A percentile compares a stretch with the other conserved stretches of the same genome.
Conservation (phyloP, 2,888 invertebrate species). For the Monopis laevigella region DNA sequence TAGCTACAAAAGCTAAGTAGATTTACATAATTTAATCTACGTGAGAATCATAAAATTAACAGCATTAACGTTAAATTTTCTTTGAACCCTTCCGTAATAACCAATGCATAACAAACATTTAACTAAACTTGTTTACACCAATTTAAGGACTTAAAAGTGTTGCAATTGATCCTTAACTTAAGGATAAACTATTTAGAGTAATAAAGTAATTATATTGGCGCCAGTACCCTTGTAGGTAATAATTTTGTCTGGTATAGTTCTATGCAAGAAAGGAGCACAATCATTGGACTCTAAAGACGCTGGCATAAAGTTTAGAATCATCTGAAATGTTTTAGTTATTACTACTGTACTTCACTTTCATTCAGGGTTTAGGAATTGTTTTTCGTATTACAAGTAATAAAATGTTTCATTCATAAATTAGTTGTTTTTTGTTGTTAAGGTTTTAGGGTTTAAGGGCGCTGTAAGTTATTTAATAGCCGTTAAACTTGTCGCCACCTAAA, state of each 20-base stretch:
- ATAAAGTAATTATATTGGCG: slow-evolving; percentile 3
- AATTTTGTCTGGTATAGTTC: background rate
- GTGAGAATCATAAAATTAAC: too few relatives aligned
- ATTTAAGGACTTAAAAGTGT: background rate
- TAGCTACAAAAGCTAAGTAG: too few relatives aligned
- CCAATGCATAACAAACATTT: background rate
- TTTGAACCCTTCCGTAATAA: background rate
- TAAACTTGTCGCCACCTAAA: too few relatives aligned
- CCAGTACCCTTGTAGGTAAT: background rate
- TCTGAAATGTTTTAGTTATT: background rate
- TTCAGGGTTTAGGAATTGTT: slow-evolving; percentile 37
- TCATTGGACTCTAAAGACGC: too few relatives aligned
- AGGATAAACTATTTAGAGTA: background rate
- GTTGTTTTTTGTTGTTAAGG: too few relatives aligned
- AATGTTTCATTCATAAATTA: slow-evolving; percentile 34
- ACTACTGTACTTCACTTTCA: slow-evolving; percentile 36
- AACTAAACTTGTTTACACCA: slow-evolving; percentile 3
- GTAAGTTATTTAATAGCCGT: too few relatives aligned
- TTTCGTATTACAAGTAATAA: slow-evolving; percentile 40
- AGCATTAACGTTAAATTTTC: too few relatives aligned
- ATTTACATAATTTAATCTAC: too few relatives aligned
- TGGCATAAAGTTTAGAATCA: too few relatives aligned
- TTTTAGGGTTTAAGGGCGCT: too few relatives aligned
- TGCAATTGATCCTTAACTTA: background rate
- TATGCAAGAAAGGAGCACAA: too few relatives aligned